A percentile compares a stretch with the other conserved stretches of the same genome.
Evolutionary conservation across 2,113 vertebrate genomes (phyloP).

Genomic region (Nannospalax galili): DNA sequence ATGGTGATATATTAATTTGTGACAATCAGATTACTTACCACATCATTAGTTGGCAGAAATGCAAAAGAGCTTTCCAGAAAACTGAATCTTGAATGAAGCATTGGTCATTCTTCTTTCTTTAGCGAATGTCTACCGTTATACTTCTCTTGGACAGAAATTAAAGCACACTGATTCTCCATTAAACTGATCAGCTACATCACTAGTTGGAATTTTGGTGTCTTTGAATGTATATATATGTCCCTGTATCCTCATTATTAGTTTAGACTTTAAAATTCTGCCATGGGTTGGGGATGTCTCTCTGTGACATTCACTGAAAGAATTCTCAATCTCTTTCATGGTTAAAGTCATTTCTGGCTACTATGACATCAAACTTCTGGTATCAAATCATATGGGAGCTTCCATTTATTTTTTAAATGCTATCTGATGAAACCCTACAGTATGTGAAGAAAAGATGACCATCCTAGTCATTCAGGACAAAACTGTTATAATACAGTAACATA

Average conservation of each 20-base stretch:
- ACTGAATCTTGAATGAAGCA: neutral
- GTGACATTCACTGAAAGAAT: neutral
- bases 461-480: neutral
- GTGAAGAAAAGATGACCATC: constrained; percentile 4
- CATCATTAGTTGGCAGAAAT: constrained; percentile 11
- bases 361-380: neutral
- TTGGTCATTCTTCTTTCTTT: neutral
- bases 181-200: neutral
- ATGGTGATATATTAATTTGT: neutral
- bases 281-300: neutral
- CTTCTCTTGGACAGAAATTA: neutral
- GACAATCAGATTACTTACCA: neutral
- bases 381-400: neutral
- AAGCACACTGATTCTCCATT: neutral
- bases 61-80: neutral
- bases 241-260: neutral
- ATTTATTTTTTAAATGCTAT: constrained; percentile 50
- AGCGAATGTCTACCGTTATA: neutral
- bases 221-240: neutral
- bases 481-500: neutral
- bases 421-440: neutral
- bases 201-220: neutral
- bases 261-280: constrained; percentile 26
- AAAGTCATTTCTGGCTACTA: neutral
- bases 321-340: neutral